Evolutionary conservation across 2,113 vertebrate species (phyloP).

Genomic region (Scytalopus superciliaris): DNA sequence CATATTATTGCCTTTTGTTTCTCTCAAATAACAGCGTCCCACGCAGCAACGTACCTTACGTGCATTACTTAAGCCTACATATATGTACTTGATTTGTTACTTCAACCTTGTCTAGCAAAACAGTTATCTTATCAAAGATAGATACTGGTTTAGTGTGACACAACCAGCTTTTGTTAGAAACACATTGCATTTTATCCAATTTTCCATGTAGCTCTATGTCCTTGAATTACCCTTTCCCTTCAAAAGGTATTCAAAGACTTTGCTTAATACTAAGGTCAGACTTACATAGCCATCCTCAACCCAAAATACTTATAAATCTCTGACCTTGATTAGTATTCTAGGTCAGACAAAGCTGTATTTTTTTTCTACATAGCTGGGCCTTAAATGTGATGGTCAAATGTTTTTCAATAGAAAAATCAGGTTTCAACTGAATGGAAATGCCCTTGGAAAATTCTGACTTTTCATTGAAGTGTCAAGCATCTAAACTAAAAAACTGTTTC

Average conservation of each 20-base stretch:
- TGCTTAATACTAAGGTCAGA: background rate
- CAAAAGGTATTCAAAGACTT: background rate
- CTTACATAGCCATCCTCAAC: background rate
- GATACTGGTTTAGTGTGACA: background rate
- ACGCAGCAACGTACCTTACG: background rate
- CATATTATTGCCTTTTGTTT: background rate
- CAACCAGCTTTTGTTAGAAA: background rate
- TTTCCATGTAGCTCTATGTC: background rate
- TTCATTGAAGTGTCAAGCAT: background rate
- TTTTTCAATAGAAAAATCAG: background rate
- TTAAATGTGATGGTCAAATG: background rate
- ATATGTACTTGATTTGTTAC: background rate
- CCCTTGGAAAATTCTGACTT: background rate
- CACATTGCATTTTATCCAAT: background rate
- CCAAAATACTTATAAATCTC: background rate
- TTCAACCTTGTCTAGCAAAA: background rate
- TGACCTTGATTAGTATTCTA: background rate
- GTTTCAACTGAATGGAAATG: background rate
- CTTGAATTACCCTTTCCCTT: background rate
- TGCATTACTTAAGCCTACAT: background rate
- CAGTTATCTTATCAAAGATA: constrained; percentile 14
- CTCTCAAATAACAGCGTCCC: background rate
- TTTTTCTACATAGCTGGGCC: background rate
- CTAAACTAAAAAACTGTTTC: background rate
- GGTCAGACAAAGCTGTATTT: background rate